Evolutionary conservation across 2,113 vertebrate genomes (phyloP), one percentile per base, ranked within the genome.

Genomic region (Helogale parvula): DNA sequence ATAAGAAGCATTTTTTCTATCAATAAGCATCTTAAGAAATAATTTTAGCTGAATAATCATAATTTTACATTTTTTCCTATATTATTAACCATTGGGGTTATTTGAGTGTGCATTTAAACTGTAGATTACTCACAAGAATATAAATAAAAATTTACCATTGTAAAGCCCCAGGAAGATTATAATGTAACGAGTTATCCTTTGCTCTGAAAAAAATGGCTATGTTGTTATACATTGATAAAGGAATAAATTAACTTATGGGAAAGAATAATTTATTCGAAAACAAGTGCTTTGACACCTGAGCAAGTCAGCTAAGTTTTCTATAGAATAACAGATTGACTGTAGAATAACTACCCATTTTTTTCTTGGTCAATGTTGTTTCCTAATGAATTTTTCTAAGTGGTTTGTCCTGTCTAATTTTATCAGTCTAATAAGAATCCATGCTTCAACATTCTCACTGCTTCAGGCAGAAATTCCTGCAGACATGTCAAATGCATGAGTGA

Each of bases 401-500:
- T 71, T 96, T 91, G 47, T 74, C 68, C 72, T 92, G 90, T 96
- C 96, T 93, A 69, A 74, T 88, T 90, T 88, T 96, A 97, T 97
- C 95, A 96, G 60, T 79, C 68, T 95, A 91, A 88, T 83, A 96
- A 90, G 65, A 97, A 81, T 33, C 33, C 50, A 86, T 41, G 52
- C 92, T 87, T 95, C 85, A 76, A 38, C 47, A 83, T 94, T 92
- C 69, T 94, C 77, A 57, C 47, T 85, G 84, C 92, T 88, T 41
- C 25, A n/a, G 63, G 88, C 72, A 91, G 95, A 95, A 96, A 94
- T 80, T 95, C 50, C 92, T 95, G 72, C 54, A 90, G 92, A 25
- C 38, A 68, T 41, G 76, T 95, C 97, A 93, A 93, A 96, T 63
- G 92, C 97, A 93, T 66, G 95, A 97, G 19, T 74, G 96, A 95